Conservation (phyloP, 2,888 invertebrate genomes). For the Andrena hattorfiana region DNA sequence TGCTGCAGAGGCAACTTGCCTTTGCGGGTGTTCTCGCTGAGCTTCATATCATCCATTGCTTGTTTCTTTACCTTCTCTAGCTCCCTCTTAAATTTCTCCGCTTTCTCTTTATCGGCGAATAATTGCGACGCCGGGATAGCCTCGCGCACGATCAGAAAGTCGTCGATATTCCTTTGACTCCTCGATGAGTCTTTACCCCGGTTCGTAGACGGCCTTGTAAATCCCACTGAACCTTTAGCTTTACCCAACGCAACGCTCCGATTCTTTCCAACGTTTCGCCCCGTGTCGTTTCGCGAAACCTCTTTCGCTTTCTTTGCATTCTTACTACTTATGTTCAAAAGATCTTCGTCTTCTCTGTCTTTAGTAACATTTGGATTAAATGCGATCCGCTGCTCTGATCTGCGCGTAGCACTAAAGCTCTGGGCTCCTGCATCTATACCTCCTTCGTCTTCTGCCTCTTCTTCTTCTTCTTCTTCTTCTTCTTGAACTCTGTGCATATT, state of each 20-base stretch:
- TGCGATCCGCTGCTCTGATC: not conserved
- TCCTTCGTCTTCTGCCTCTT: no score
- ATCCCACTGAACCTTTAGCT: not conserved
- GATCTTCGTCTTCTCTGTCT: not conserved
- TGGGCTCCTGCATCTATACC: no score
- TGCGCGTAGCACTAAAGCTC: not conserved
- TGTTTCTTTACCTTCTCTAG: constrained; percentile 36
- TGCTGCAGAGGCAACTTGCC: not conserved
- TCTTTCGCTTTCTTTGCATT: not conserved
- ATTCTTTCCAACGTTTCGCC: not conserved
- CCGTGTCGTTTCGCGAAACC: no score
- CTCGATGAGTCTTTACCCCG: not conserved
- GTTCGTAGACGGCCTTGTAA: not conserved
- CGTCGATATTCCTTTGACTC: constrained; percentile 14
- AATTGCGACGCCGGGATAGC: not conserved
- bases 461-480: not conserved
- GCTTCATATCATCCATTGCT: not conserved
- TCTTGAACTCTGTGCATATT: not conserved
- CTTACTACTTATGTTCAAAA: not conserved
- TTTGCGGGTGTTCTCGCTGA: not conserved
- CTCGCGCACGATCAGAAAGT: constrained; percentile 7
- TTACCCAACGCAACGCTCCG: not conserved
- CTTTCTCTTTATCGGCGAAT: not conserved
- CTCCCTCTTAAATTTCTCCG: constrained; percentile 1
- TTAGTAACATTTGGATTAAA: not conserved